These are phyloP conservation scores for Poeciliopsis paucimaculata DNA, from an alignment of 2,797 vertebrate genomes.

Conservation along the genomic window DNA sequence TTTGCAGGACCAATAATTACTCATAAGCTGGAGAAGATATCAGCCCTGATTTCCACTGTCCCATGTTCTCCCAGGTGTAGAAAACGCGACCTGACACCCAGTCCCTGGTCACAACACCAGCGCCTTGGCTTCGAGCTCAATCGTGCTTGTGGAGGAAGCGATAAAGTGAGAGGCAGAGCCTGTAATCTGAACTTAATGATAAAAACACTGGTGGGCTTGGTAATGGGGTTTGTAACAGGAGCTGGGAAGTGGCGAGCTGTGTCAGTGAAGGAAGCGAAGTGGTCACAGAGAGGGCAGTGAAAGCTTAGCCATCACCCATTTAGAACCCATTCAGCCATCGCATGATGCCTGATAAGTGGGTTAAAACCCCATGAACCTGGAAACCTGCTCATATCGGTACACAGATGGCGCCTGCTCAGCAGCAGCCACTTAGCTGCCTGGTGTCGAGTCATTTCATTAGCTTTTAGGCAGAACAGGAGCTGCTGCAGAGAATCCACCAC, in stretches of 20 bases:
- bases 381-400: conserved; percentile 64
- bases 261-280: conserved; percentile 51
- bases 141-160: conserved; percentile 56
- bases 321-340: conserved; percentile 62
- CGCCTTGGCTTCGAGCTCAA: conserved; percentile 76
- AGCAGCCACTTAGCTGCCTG: conserved; percentile 56
- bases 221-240: conserved; percentile 78
- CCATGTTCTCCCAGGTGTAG: conserved; percentile 59
- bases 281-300: conserved; percentile 65
- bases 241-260: conserved; percentile 65
- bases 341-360: conserved; percentile 76
- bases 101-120: conserved; percentile 74
- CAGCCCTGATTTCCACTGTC: conserved; percentile 21
- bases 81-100: conserved; percentile 64
- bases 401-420: conserved; percentile 63
- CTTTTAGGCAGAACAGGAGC: conserved; percentile 42
- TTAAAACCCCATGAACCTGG: conserved; percentile 71
- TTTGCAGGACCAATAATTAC: conserved; percentile 5
- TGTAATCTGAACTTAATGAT: conserved; percentile 79
- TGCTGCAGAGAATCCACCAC: conserved; percentile 15
- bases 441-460: conserved; percentile 45
- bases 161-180: conserved; percentile 53
- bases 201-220: conserved; percentile 66
- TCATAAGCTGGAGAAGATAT: conserved; percentile 24
- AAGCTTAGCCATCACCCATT: conserved; percentile 68